A percentile compares a stretch with the other conserved stretches of the same genome.
phyloP scores from a whole-genome alignment of 2,888 invertebrate genomes.

The Morpho deidamia region DNA sequence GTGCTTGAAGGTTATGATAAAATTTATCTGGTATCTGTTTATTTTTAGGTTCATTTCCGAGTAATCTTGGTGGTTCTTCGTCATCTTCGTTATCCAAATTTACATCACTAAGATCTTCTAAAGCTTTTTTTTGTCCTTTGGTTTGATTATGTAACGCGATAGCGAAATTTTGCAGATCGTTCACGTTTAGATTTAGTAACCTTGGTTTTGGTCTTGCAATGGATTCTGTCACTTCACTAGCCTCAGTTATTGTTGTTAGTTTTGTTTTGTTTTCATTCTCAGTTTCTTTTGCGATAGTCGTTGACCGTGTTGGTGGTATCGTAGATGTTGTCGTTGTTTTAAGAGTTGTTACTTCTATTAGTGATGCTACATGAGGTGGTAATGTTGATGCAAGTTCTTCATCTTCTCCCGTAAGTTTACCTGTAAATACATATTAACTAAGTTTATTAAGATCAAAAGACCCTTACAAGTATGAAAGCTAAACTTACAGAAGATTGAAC shows the following conservation, averaged over 20 bases:
- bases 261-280: conserved; percentile 33
- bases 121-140: conserved; percentile 42
- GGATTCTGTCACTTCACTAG: conserved; percentile 32
- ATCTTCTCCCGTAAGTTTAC: conserved; percentile 62
- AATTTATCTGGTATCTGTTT: conserved; percentile 59
- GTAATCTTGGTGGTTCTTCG: conserved; percentile 43
- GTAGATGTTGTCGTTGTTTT: conserved; percentile 24
- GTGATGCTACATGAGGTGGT: conserved; percentile 24
- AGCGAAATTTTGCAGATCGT: conserved; percentile 64
- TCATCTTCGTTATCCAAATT: conserved; percentile 83
- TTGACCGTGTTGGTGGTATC: conserved; percentile 29
- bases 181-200: conserved; percentile 59
- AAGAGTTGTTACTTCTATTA: conserved; percentile 20
- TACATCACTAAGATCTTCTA: conserved; percentile 86
- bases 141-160: conserved; percentile 62
- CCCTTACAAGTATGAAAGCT: too few species aligned
- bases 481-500: too few species aligned
- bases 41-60: conserved; percentile 34
- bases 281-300: conserved; percentile 28
- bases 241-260: conserved; percentile 29
- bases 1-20: conserved; percentile 58
- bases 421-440: conserved; percentile 35
- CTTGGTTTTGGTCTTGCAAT: conserved; percentile 48
- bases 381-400: conserved; percentile 38
- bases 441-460: too few species aligned